Evolutionary conservation across 2,888 invertebrate genomes (phyloP), one percentile per base, ranked within the genome.

Genomic region (Agrotis ipsilon): DNA sequence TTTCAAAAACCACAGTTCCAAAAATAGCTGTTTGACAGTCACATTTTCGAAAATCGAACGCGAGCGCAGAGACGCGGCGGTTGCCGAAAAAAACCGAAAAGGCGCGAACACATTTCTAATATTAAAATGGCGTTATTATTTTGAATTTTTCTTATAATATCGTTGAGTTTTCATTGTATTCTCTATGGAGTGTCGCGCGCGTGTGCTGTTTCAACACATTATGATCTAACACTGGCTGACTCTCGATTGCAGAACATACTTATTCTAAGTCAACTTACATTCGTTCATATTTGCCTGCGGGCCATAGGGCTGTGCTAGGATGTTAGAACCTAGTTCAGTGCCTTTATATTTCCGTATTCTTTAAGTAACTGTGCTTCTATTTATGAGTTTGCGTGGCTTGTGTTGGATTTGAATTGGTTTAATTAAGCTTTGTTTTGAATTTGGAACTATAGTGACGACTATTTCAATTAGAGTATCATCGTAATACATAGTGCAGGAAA

Each of bases 191-290:
- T 91, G 92, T 91, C 90, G 92, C 92, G 94, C 95, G 94, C 96
- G 92, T 95, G 95, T 93, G 96, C 93, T 90, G 93, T 96, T 96
- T 95, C 95, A 93, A 94, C 96, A 96, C 96, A 95, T 95, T 95
- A 96, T 96, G 96, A 96, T 95, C 96, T 96, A 96, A 96, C 96
- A 96, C 96, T 96, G 96, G 93, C 94, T 89, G 93, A 91, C 91
- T 93, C 94, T 93, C 94, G 94, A 95, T 96, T 95, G 96, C 94
- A 94, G 96, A 94, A 96, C 96, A 96, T 94, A 96, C 96, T 95
- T 96, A 96, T 96, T 96, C 96, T 96, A 96, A 96, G 95, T 96
- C 96, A 96, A 96, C 96, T 96, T 94, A 96, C 96, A 96, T 96
- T 96, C 96, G 96, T 96, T 96, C 96, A 96, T 96, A 96, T 96